Conservation (phyloP, 2,113 vertebrate species). For the Cottus gobio region DNA sequence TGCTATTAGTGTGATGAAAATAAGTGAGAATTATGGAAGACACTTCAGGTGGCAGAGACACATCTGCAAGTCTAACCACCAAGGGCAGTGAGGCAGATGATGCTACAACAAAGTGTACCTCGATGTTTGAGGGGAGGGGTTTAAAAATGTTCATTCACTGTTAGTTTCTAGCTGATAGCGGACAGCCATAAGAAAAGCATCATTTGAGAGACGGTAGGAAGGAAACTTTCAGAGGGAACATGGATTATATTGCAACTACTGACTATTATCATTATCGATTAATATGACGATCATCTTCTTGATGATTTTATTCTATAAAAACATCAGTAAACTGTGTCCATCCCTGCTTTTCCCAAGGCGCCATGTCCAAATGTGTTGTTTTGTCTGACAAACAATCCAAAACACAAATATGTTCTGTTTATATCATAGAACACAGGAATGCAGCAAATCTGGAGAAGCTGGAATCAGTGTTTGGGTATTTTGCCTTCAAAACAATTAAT, state of each 20-base stretch:
- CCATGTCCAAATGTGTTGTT: background rate
- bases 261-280: background rate
- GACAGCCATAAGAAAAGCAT: background rate
- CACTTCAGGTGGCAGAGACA: constrained; percentile 7
- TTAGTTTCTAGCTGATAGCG: background rate
- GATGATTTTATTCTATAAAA: background rate
- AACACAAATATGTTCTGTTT: background rate
- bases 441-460: background rate
- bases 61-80: background rate
- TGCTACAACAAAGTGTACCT: background rate
- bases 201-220: background rate
- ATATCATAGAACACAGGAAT: background rate
- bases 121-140: background rate
- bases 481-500: background rate
- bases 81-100: background rate
- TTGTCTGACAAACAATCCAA: background rate
- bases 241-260: background rate
- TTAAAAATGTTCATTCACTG: background rate
- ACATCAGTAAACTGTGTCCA: background rate
- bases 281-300: background rate
- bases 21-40: background rate
- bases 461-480: background rate
- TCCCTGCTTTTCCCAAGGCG: background rate
- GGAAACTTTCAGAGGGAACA: background rate
- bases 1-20: constrained; percentile 28